Evolutionary conservation across 2,113 vertebrate species (phyloP), one percentile per base, ranked within the genome.

Genomic region (Narcine bancroftii): DNA sequence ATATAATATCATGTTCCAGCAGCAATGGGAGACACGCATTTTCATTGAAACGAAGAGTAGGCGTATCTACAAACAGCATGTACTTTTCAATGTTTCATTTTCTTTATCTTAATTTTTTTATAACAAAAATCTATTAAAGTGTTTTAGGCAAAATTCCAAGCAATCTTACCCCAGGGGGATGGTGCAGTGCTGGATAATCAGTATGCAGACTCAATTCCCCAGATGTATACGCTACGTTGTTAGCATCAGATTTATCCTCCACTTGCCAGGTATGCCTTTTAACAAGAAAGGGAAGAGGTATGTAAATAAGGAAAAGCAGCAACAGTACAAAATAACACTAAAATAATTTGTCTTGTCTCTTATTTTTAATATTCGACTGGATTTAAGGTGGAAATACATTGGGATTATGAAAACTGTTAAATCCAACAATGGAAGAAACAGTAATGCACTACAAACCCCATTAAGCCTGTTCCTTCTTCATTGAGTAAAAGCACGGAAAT

Each of bases 221-320:
- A 0, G 96, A 96, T 2, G 98, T 99, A 89, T 99, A 99, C 79
- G 99, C 98, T 42, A 99, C 96, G 0, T 99, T 99, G 95, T 98
- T 99, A 56, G 98, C 98, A 93, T 96, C 95, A 47, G 94, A 92
- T 95, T 99, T 99, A 95, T 99, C 98, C 96, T 98, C 96, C 92
- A 99, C 98, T 95, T 99, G 98, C 97, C 97, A 99, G 36, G 97
- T 99, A 92, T 97, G 97, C 93, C 99, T 99, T 94, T 21, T 92
- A 94, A 94, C 94, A 73, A 92, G 93, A 94, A 93, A 53, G 93
- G 89, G 93, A n/a, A 93, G 93, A 92, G 77, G 39, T 42, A 92
- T 66, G 92, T 81, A 45, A 65, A 93, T 92, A 93, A 94, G 93
- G 60, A 42, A 3, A 42, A 11, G 1, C 10, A 13, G 3, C 47